Evolutionary conservation across 2,888 invertebrate species (phyloP), one percentile per base, ranked within the genome.

Genomic region (Erynnis tages): DNA sequence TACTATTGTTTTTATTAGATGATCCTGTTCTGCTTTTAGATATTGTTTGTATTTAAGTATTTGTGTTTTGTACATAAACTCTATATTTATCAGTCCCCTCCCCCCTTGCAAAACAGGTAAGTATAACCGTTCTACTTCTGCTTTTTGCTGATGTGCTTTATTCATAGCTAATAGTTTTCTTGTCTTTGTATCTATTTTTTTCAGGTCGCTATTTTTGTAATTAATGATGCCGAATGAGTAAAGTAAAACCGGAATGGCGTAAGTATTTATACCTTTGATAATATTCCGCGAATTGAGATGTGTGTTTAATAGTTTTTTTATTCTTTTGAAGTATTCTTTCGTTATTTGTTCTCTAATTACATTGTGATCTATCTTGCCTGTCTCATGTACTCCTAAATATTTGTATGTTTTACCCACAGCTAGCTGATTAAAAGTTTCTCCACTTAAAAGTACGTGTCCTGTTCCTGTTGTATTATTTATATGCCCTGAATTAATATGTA

Each of bases 341-440:
- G 5, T 16, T 37, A 37, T 4, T 25, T 56, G 52, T 14, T 56
- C 25, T 37, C 46, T 52, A 29, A 53, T 13, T 38, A 46, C 40
- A n/a, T 25, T 35, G 32, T 59, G 59, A 10, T 56, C 43, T 40
- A 50, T 53, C 48, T 49, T 57, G 5, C 55, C 44, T 11, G 44
- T 25, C 19, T 58, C 46, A 41, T 54, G 21, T 13, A 54, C 35
- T 10, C 55, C 58, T 58, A 58, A 50, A 37, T 57, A 57, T 53
- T 57, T 57, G n/a, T 57, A 57, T 19, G n/a, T 53, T 11, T 57
- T 21, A 3, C 10, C 44, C 16, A 25, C 10, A 5, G 27, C 7
- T 25, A 50, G 16, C 1, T 49, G 29, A 5, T 27, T 14, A 40
- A 58, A 44, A 38, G 29, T 21, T 1, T 53, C 46, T n/a, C 55